Percentiles rank a stretch among this genome's conserved stretches.
These are phyloP conservation scores for Berghia stephanieae DNA, from an alignment of 1,140 invertebrate genomes.

Conservation along the genomic window DNA sequence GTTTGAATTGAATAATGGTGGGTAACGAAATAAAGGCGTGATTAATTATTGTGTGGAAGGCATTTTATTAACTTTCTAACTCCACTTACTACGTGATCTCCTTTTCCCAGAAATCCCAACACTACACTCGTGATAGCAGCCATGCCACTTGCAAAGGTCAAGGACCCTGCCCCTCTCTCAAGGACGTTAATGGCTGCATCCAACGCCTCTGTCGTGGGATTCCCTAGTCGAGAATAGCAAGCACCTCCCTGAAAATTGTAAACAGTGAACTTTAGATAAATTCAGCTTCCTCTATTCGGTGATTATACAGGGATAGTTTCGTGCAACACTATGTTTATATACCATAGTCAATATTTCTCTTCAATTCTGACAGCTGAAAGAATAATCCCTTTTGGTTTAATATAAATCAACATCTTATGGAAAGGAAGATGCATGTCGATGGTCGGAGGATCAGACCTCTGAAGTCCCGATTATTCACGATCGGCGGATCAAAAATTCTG, in stretches of 20 bases:
- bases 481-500: too few species aligned
- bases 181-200: conserved; percentile 88
- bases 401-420: too few species aligned
- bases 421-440: too few species aligned
- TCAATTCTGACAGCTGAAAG: too few species aligned
- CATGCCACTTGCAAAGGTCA: conserved; percentile 87
- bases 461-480: too few species aligned
- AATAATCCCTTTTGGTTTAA: too few species aligned
- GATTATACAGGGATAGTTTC: too few species aligned
- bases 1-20: not conserved
- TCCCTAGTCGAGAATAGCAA: conserved; percentile 87
- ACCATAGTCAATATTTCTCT: too few species aligned
- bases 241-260: conserved; percentile 60
- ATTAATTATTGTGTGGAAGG: not conserved
- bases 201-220: conserved; percentile 87
- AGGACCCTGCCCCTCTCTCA: conserved; percentile 86
- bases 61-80: not conserved
- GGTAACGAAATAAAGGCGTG: not conserved
- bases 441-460: too few species aligned
- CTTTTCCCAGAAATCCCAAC: conserved; percentile 78
- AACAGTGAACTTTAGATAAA: too few species aligned
- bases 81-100: conserved; percentile 87
- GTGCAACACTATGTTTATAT: too few species aligned
- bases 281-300: too few species aligned
- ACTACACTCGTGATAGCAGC: conserved; percentile 83